phyloP scores from a whole-genome alignment of 2,888 invertebrate species.

The Tachina fera region DNA sequence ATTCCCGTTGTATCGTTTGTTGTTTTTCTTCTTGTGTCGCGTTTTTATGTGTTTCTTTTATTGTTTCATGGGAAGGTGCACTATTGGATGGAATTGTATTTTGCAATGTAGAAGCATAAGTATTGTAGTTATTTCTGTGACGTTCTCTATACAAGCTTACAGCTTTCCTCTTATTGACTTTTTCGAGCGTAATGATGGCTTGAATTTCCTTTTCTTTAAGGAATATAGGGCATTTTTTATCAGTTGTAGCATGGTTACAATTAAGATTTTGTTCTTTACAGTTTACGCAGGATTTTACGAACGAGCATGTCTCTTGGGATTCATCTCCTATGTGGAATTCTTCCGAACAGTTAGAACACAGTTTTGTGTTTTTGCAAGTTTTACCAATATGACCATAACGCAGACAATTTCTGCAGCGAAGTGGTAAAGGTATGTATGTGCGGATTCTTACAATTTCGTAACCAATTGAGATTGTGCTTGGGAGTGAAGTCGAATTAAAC shows the following conservation, averaged over 20 bases:
- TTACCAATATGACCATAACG: slow-evolving; percentile 26
- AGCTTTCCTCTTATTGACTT: slow-evolving; percentile 41
- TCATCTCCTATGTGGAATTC: background rate
- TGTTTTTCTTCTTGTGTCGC: background rate
- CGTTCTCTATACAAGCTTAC: too few species aligned
- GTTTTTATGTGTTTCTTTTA: background rate
- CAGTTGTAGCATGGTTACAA: too few species aligned
- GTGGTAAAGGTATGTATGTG: slow-evolving; percentile 21
- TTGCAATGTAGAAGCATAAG: too few species aligned
- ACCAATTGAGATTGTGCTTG: background rate
- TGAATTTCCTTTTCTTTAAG: slow-evolving; percentile 31
- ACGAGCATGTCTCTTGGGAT: background rate
- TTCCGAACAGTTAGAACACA: slow-evolving; percentile 11
- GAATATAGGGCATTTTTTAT: too few species aligned
- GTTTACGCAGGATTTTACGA: background rate
- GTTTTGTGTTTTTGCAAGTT: slow-evolving; percentile 7
- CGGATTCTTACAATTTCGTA: slow-evolving; percentile 34
- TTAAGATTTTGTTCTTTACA: background rate
- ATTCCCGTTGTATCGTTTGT: background rate
- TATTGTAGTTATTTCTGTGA: too few species aligned
- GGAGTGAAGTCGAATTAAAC: too few species aligned
- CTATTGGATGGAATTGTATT: too few species aligned
- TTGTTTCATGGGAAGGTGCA: too few species aligned
- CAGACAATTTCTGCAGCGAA: slow-evolving; percentile 18
- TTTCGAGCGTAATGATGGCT: slow-evolving; percentile 46